Base-by-base conservation (phyloP, 2,888 invertebrate species). In the Cheilosia urbana region DNA sequence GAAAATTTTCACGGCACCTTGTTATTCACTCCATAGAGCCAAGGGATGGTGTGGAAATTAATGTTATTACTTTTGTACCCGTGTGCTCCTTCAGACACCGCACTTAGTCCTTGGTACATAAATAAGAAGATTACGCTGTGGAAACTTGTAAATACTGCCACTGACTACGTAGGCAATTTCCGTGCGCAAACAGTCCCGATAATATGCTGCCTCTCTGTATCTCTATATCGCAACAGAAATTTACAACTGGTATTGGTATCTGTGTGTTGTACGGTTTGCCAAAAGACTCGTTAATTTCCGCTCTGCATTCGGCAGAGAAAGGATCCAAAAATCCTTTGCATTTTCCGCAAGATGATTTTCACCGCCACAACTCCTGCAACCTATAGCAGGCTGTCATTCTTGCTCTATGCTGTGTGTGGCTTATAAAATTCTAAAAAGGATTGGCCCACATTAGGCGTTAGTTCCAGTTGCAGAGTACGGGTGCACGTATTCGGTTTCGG, bases 111-210 rank as follows among this genome's bases (percentile, higher is more conserved):
- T 87, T 80, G 87, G 87, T 88, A 87, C 87, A 88, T 88, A 87
- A 87, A 88, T 88, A 88, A 88, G 88, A 87, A 88, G 88, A 87
- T 88, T 88, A 88, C 87, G 81, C 68, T 88, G 87, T 87, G 87
- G 88, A 88, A 88, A 88, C 87, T 87, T 87, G 87, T 87, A 88
- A 85, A 85, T 85, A 85, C 85, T 85, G 55, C 37, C 76, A 81
- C 66, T 76, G 85, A 81, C 81, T 80, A 81, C 81, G 85, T 85
- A 85, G 76, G 85, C 85, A 80, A 81, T 85, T 85, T 85, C 76
- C 76, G 60, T 81, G 76, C 76, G 53, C 81, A 81, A 75, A 75
- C 81, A 81, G 76, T 62, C 62, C 75, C 45, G 68, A 68, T 73
- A 83, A 63, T 73, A 24, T 73, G 58, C 58, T 65, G 65, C 57